phyloP scores from a whole-genome alignment of 2,888 invertebrate species.

The Syritta pipiens region DNA sequence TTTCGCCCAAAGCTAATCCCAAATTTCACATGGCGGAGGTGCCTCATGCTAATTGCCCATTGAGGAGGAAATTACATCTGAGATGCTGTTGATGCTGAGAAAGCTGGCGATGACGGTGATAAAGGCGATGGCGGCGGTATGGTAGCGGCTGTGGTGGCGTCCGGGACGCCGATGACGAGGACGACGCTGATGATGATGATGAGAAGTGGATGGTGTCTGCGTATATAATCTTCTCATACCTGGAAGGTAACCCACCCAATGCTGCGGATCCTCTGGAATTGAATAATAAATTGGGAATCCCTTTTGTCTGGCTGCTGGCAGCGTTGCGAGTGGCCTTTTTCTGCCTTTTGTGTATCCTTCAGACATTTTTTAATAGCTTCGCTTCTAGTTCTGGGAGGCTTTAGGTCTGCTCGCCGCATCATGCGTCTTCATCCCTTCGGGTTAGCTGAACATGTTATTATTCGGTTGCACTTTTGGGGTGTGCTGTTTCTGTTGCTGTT shows the following conservation, averaged over 20 bases:
- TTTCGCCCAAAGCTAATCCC: constrained; percentile 64
- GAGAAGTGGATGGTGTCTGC: constrained; percentile 43
- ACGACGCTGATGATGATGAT: constrained; percentile 20
- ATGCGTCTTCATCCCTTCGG: constrained; percentile 60
- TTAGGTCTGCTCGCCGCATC: constrained; percentile 10
- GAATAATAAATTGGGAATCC: constrained; percentile 68
- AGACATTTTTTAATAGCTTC: constrained; percentile 47
- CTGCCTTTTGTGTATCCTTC: constrained; percentile 4
- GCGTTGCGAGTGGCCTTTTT: background rate
- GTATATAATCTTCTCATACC: constrained; percentile 61
- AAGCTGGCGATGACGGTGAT: constrained; percentile 36
- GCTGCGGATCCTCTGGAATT: constrained; percentile 35
- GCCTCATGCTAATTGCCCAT: constrained; percentile 67
- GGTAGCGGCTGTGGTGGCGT: too few species aligned
- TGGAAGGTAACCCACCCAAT: constrained; percentile 67
- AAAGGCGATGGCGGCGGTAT: constrained; percentile 2
- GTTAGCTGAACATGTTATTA: constrained; percentile 75
- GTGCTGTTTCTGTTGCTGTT: constrained; percentile 52
- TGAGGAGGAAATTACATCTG: constrained; percentile 67
- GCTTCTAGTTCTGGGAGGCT: constrained; percentile 37
- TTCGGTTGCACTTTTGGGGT: constrained; percentile 78
- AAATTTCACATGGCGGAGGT: constrained; percentile 56
- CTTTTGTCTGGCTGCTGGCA: constrained; percentile 46
- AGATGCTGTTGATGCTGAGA: constrained; percentile 48
- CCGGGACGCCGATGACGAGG: constrained; percentile 22